Base-by-base conservation (phyloP, 2,888 invertebrate species). In the Agrotis puta region DNA sequence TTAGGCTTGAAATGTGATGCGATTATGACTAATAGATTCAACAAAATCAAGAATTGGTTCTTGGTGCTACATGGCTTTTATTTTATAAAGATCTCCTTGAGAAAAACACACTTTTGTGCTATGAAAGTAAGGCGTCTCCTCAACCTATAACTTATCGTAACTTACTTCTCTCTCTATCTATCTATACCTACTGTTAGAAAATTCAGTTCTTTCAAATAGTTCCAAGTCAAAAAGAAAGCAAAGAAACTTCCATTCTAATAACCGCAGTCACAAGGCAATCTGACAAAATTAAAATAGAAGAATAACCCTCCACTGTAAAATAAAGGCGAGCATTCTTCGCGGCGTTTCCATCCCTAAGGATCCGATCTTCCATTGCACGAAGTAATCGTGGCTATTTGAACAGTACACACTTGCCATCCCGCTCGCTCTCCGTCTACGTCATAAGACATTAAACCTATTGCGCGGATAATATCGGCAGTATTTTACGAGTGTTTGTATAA, bases 361-460 rank as follows among this genome's bases (percentile, higher is more conserved):
- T 20, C 48, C 81, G 71, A 74, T 81, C 70, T 77, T 81, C 74
- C 77, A 75, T 81, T 81, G 81, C 81, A 65, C 77, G 71, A 73
- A 83, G 85, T 85, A 88, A 89, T 91, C 90, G 88, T 83, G 75
- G 87, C 88, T 92, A 89, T 92, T 92, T 92, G 88, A 90, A 88
- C 89, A 87, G 88, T 88, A 86, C 86, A 87, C 87, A 87, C 86
- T 90, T 82, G 74, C 80, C 81, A 51, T 85, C 86, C 78, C 80
- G 64, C 79, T 85, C 81, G 62, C 81, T 86, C 85, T 87, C 79
- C 75, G 84, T 82, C 87, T 88, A 87, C 88, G 88, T 84, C 82
- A 82, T 90, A 90, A 91, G 89, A 90, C 92, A 92, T 93, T 92
- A 93, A 92, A 93, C 90, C 89, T 92, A 93, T 92, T 93, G 91